These are phyloP conservation scores for Carabus problematicus DNA, from an alignment of 2,888 invertebrate species.

Conservation along the genomic window DNA sequence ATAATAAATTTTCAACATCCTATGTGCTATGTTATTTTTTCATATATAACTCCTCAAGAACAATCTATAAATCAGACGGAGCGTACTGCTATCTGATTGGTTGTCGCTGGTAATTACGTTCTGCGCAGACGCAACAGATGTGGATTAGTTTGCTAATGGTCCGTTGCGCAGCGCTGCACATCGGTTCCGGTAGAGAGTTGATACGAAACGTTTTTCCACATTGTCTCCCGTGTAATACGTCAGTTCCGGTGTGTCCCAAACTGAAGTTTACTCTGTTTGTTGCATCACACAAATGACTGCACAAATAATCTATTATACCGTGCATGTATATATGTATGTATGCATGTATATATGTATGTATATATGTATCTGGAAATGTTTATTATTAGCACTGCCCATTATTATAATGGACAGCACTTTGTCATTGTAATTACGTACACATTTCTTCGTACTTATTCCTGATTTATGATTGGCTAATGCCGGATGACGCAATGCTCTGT, in stretches of 20 bases:
- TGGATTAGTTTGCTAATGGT: conserved; percentile 2
- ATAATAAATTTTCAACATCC: no score
- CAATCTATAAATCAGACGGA: no score
- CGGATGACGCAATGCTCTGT: no score
- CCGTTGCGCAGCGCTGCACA: conserved; percentile 21
- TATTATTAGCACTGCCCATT: conserved; percentile 35
- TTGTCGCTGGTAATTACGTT: not conserved
- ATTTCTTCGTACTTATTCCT: conserved; percentile 9
- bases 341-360: conserved; percentile 13
- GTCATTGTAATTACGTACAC: conserved; percentile 36
- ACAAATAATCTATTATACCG: conserved; percentile 41
- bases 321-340: conserved; percentile 3
- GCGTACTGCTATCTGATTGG: no score
- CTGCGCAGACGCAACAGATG: not conserved
- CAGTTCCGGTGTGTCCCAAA: conserved; percentile 27
- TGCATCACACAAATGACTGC: conserved; percentile 42
- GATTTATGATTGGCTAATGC: not conserved
- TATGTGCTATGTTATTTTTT: no score
- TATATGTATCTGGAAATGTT: conserved; percentile 32
- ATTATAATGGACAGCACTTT: conserved; percentile 40
- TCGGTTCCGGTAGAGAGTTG: conserved; percentile 25
- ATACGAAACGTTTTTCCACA: conserved; percentile 39
- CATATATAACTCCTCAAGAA: no score
- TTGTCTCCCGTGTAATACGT: conserved; percentile 41
- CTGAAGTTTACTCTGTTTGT: no score